Percentiles rank a stretch among this genome's conserved stretches.
These are phyloP conservation scores for Anticlea derivata DNA, from an alignment of 2,888 invertebrate genomes.

Conservation along the genomic window DNA sequence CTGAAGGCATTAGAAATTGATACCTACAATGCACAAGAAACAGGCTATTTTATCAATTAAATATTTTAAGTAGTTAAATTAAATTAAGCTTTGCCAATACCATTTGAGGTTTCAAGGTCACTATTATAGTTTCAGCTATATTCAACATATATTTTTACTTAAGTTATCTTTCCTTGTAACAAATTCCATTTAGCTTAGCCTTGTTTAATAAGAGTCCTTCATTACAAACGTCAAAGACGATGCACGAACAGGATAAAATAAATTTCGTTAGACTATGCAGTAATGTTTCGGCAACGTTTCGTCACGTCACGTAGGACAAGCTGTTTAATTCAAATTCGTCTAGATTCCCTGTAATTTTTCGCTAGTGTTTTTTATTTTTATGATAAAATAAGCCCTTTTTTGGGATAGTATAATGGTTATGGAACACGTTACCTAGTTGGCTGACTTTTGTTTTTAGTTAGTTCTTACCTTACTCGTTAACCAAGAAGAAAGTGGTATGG, in stretches of 20 bases:
- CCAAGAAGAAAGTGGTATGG: no score
- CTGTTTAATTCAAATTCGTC: background rate
- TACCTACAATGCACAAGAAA: no score
- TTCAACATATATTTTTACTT: conserved; percentile 12
- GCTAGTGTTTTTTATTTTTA: background rate
- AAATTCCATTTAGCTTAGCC: background rate
- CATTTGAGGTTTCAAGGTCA: conserved; percentile 9
- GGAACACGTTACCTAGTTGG: no score
- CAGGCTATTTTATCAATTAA: no score
- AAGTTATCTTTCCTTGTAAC: conserved; percentile 4
- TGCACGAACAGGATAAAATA: conserved; percentile 17
- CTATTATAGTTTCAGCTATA: conserved; percentile 13
- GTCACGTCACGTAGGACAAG: conserved; percentile 2
- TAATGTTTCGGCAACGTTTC: conserved; percentile 3
- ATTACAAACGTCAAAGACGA: conserved; percentile 13
- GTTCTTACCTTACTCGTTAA: no score
- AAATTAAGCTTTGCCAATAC: background rate
- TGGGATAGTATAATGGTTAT: no score
- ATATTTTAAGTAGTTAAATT: no score
- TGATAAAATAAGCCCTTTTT: no score
- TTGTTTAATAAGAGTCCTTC: conserved; percentile 15
- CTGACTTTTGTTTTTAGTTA: no score
- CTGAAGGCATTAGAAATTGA: no score
- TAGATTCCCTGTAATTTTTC: background rate
- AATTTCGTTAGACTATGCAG: background rate